Percentiles rank a stretch among this genome's conserved stretches.
Conservation (phyloP, 2,113 vertebrate species). For the Solea solea region DNA sequence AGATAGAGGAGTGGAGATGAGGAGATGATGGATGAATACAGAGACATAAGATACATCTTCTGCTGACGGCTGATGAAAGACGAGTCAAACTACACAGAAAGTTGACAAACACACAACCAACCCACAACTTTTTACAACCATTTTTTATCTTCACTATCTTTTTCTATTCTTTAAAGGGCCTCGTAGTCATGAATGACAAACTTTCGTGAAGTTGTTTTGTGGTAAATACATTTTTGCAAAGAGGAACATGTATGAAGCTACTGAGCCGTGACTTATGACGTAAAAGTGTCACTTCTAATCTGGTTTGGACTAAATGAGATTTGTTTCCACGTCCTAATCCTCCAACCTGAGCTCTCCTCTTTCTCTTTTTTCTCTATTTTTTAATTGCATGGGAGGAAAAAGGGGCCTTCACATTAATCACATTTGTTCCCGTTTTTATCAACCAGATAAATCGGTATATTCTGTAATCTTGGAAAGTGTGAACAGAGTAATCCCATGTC, state of each 20-base stretch:
- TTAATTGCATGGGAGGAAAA: background rate
- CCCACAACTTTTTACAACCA: constrained; percentile 1
- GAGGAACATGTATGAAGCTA: constrained; percentile 1
- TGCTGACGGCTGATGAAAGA: constrained; percentile 42
- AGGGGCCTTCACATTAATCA: constrained; percentile 35
- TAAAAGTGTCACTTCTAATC: constrained; percentile 38
- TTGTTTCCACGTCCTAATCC: constrained; percentile 13
- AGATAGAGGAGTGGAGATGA: too few species aligned
- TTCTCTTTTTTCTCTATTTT: too few species aligned
- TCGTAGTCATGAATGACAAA: too few species aligned
- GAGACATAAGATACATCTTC: constrained; percentile 21
- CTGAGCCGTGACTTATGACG: constrained; percentile 45
- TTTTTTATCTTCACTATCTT: background rate
- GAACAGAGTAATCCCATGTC: background rate
- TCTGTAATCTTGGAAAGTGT: constrained; percentile 13
- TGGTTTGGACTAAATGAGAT: constrained; percentile 49
- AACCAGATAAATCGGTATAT: constrained; percentile 28
- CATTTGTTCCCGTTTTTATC: constrained; percentile 46
- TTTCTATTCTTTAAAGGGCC: too few species aligned
- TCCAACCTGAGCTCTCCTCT: too few species aligned
- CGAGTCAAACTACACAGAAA: constrained; percentile 26
- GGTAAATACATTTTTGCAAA: background rate
- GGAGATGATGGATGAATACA: constrained; percentile 35
- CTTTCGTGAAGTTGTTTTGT: too few species aligned
- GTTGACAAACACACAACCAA: constrained; percentile 27